A percentile compares a stretch with the other conserved stretches of the same genome.
phyloP scores from a whole-genome alignment of 2,113 vertebrate genomes.

The Cyphotilapia sp. region DNA sequence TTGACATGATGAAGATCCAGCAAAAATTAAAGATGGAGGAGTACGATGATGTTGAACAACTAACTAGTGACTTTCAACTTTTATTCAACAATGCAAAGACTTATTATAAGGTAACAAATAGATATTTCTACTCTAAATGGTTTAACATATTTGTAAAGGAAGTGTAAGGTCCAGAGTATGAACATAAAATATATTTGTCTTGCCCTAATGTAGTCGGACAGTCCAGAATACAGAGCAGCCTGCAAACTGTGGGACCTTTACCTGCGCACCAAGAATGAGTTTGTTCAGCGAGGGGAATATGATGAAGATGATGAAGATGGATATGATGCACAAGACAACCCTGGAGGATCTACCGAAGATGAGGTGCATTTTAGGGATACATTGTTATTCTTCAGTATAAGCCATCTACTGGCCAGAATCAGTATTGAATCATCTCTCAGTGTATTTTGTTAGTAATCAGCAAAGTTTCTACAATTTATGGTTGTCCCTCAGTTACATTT shows the following conservation, averaged over 20 bases:
- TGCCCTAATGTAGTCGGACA: conserved; percentile 76
- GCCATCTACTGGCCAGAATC: neutral
- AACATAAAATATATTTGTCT: neutral
- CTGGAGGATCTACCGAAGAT: conserved; percentile 80
- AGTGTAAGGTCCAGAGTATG: neutral
- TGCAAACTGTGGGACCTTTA: conserved; percentile 97
- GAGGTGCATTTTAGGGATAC: conserved; percentile 67
- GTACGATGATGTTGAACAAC: conserved; percentile 92
- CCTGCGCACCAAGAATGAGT: conserved; percentile 93
- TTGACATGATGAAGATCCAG: conserved; percentile 99
- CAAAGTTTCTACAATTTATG: neutral
- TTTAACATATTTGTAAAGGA: neutral
- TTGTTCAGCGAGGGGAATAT: conserved; percentile 91
- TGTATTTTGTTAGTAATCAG: neutral
- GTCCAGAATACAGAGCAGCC: conserved; percentile 91
- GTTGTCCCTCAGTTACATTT: neutral
- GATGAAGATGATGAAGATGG: conserved; percentile 91
- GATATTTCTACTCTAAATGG: neutral
- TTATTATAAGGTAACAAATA: conserved; percentile 86
- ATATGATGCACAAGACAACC: conserved; percentile 82
- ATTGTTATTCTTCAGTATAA: neutral
- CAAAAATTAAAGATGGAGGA: conserved; percentile 99
- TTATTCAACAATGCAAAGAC: conserved; percentile 94
- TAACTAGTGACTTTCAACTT: conserved; percentile 93
- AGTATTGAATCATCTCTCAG: neutral